Evolutionary conservation across 2,797 vertebrate species (phyloP).

Genomic region (Eremophila alpestris): DNA sequence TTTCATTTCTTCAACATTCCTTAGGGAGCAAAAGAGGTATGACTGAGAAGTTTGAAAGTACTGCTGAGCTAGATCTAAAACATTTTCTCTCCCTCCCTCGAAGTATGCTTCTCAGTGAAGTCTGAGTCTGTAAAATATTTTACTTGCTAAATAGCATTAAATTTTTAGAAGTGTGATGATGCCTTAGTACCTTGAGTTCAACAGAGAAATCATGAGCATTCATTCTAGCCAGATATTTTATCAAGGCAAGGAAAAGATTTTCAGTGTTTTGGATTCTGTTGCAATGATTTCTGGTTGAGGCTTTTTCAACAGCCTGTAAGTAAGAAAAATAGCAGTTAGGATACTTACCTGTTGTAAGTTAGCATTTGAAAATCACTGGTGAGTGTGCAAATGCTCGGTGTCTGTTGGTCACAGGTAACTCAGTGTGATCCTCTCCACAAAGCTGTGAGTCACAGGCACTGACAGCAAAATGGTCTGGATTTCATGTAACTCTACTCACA

Average conservation of each 20-base stretch:
- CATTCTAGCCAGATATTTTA: background rate
- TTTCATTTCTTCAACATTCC: background rate
- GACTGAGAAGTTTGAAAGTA: background rate
- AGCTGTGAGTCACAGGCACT: background rate
- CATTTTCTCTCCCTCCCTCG: background rate
- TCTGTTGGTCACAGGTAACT: background rate
- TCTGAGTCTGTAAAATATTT: background rate
- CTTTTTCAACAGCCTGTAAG: background rate
- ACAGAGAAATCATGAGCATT: background rate
- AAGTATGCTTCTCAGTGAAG: background rate
- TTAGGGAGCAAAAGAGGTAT: background rate
- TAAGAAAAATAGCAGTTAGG: background rate
- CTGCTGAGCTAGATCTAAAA: slow-evolving; percentile 2
- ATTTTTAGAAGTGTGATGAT: background rate
- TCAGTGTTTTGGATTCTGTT: background rate
- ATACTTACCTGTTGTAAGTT: background rate
- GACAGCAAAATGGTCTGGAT: background rate
- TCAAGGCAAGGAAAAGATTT: background rate
- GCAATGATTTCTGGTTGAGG: background rate
- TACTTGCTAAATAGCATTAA: background rate
- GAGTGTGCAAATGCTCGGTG: fast-evolving
- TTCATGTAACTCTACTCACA: background rate
- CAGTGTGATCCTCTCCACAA: background rate
- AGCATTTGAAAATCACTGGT: background rate
- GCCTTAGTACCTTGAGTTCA: background rate